Percentiles rank a stretch among this genome's conserved stretches.
phyloP scores from a whole-genome alignment of 2,113 vertebrate species.

The Octodon degus region DNA sequence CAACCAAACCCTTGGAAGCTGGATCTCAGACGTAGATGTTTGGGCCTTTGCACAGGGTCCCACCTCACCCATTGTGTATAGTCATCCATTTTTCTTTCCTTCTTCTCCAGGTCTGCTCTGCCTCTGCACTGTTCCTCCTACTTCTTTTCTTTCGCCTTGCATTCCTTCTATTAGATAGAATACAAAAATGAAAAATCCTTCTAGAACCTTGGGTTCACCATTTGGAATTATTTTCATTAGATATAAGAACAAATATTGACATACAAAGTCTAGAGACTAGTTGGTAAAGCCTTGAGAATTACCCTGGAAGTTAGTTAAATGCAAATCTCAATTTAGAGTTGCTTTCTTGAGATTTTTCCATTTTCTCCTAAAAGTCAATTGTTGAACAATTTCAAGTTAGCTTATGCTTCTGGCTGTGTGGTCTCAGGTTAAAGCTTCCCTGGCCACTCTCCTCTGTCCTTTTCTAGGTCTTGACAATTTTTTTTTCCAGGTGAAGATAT shows the following conservation, averaged over 20 bases:
- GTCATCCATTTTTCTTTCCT: neutral
- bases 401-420: conserved; percentile 14
- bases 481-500: conserved; percentile 24
- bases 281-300: neutral
- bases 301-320: neutral
- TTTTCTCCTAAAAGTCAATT: conserved; percentile 26
- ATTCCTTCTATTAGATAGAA: neutral
- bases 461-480: neutral
- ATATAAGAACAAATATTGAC: neutral
- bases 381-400: conserved; percentile 6
- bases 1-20: neutral
- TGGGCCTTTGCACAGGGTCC: neutral
- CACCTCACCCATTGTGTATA: neutral
- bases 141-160: neutral
- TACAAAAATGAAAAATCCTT: conserved; percentile 38
- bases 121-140: fast-evolving
- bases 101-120: neutral
- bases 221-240: conserved; percentile 37
- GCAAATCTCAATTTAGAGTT: neutral
- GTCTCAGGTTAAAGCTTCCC: neutral
- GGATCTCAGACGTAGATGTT: neutral
- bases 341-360: neutral
- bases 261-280: neutral
- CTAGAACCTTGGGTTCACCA: neutral
- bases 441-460: neutral